Base-by-base conservation (phyloP, 2,113 vertebrate genomes). In the Shinisaurus crocodilurus region DNA sequence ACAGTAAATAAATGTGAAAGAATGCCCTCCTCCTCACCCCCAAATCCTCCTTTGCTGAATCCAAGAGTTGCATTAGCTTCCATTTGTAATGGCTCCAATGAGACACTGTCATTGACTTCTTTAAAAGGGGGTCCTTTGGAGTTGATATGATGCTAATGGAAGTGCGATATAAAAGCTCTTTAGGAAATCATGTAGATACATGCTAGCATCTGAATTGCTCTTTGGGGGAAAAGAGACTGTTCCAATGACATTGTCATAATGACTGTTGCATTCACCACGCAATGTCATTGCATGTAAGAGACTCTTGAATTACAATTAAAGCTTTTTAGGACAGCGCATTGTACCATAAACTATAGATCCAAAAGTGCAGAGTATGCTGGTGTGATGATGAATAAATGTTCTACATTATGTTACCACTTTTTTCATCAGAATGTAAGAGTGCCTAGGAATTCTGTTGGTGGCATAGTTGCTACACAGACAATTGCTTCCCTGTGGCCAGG, bases 101-200 rank as follows among this genome's bases (percentile, higher is more conserved):
- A 90, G 88, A 90, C 0, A 0, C 16, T 90, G 1, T 2, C 20
- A 88, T 83, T 93, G 90, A 2, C 0, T 0, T 20, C 89, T 92
- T 83, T 27, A 89, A 74, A 3, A 85, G 82, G 83, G 80, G 74
- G 1, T 65, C 7, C 79, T 90, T 88, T 87, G 85, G 45, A 80
- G 32, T 20, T 88, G 57, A n/a, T 89, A 91, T n/a, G 84, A 90
- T 81, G 37, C 63, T 86, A 94, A 89, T 75, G 13, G 57, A 92
- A 32, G 25, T 80, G 3, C 0, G 85, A 74, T 82, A 48, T 76
- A 90, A 45, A 45, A 90, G 86, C 82, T 90, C 29, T 72, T 90
- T 80, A 92, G 16, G 65, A 2, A 86, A 3, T 5, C 13, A 74
- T 84, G 82, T 88, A 79, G 32, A 43, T 79, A 82, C 74, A 63